Base-by-base conservation (phyloP, 2,888 invertebrate genomes). In the Heliconius aoede region DNA sequence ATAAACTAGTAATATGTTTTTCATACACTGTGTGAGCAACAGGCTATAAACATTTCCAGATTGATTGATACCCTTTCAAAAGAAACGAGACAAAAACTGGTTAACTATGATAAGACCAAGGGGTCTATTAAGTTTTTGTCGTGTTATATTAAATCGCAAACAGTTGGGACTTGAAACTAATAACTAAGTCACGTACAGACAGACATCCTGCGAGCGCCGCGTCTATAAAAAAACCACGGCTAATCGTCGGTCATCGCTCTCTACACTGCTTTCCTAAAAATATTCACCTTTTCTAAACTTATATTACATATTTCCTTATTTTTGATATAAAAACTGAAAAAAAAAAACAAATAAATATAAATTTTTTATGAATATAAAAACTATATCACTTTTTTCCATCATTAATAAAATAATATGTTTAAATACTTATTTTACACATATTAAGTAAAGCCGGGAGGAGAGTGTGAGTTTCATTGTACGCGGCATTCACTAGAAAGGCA, bases 161-260 rank as follows among this genome's bases (percentile, higher is more conserved):
- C 73, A 69, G 72, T 76, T 73, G 60, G 60, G 51, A 73, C 67
- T 73, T 76, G 67, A 64, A 80, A 77, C 80, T 81, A 81, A 81
- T 79, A 81, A 79, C 80, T 90, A 89, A 90, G 90, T 91, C 92
- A 91, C 92, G 91, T 91, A 88, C 87, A 81, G 82, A 89, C 89
- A 88, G 82, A 89, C 89, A 88, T 92, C 92, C 92, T 91, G 91
- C 84, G 85, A 76, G 82, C 78, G 78, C 78, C 77, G 84, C 82
- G 84, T 86, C 89, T 89, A 89, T 90, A 91, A 91, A 90, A n/a
- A 86, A 84, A 83, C 85, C 84, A 85, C 86, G 79, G 86, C 90
- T 92, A 90, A 92, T 92, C 92, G 89, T 73, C 88, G 91, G 92
- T 91, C 92, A 91, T 89, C 89, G 92, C 90, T 86, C 92, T 88